A percentile compares a stretch with the other conserved stretches of the same genome.
Conservation (phyloP, 2,113 vertebrate genomes). For the Nothoprocta perdicaria region DNA sequence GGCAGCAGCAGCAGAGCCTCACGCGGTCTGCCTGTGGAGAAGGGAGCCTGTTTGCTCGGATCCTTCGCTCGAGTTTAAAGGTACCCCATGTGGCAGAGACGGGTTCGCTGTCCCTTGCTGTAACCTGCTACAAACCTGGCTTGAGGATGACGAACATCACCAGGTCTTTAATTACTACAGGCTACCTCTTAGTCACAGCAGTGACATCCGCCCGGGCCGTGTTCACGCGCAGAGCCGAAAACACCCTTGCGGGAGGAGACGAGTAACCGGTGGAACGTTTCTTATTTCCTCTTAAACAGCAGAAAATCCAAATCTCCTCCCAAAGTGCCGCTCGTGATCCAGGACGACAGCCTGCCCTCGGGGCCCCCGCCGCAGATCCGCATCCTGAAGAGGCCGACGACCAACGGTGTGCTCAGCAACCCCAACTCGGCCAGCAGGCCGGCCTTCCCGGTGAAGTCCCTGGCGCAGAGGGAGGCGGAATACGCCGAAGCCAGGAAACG, state of each 20-base stretch:
- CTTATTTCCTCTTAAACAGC: constrained; percentile 41
- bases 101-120: background rate
- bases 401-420: constrained; percentile 88
- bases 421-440: constrained; percentile 84
- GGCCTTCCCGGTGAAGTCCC: constrained; percentile 88
- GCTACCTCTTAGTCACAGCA: background rate
- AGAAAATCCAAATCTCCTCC: constrained; percentile 89
- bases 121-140: background rate
- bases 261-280: rapidly evolving
- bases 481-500: constrained; percentile 95
- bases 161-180: constrained; percentile 1
- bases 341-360: constrained; percentile 89
- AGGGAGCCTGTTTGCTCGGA: background rate
- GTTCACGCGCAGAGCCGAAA: rapidly evolving
- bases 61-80: background rate
- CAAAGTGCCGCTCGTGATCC: constrained; percentile 92
- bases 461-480: constrained; percentile 95
- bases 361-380: constrained; percentile 94
- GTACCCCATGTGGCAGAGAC: rapidly evolving
- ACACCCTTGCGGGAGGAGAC: rapidly evolving
- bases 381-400: constrained; percentile 94
- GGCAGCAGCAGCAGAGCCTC: background rate
- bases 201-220: background rate
- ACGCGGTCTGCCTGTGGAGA: no score
- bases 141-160: background rate